Base-by-base conservation (phyloP, 1,140 invertebrate genomes). In the Drosophila bipectinata region DNA sequence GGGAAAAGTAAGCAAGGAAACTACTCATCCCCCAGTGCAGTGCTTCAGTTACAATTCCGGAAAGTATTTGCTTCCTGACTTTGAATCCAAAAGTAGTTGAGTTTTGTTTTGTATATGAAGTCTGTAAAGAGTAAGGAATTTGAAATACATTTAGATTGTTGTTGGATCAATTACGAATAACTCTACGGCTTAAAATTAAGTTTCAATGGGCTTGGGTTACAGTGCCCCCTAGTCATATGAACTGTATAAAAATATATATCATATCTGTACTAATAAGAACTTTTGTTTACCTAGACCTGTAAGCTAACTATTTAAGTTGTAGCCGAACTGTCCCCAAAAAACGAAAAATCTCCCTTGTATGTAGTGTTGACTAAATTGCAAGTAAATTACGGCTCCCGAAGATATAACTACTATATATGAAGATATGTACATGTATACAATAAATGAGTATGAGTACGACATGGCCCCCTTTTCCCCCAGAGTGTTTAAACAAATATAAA, bases 401-500 rank as follows among this genome's bases (percentile, higher is more conserved):
- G 21, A 52, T 28, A 74, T 73, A 73, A 73, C 71, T 63, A 73
- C 58, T 49, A 73, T 73, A 63, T 73, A 73, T 49, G 51, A 14
- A 32, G 51, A 73, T 58, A 71, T 49, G 15, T 52, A 77, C 44
- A 72, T 71, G 56, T 80, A 55, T 69, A 76, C 62, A 67, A 59
- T 66, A 76, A 74, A 57, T 45, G 62, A 57, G 32, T 55, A 64
- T 45, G 73, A 64, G 28, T 56, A 66, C 37, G 53, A 56, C 71
- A 48, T 66, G 55, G 54, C 39, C 51, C 30, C 72, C 21, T 78
- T 53, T 64, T 44, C 48, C 79, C 63, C 83, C 62, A 69, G 82
- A 85, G 77, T 84, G 80, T 84, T 84, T 81, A 77, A 85, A 67
- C 61, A 76, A 81, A 81, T 85, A 84, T 84, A 87, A 84, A 87